These are phyloP conservation scores for Limosa lapponica DNA, from an alignment of 2,797 vertebrate species.

Conservation along the genomic window DNA sequence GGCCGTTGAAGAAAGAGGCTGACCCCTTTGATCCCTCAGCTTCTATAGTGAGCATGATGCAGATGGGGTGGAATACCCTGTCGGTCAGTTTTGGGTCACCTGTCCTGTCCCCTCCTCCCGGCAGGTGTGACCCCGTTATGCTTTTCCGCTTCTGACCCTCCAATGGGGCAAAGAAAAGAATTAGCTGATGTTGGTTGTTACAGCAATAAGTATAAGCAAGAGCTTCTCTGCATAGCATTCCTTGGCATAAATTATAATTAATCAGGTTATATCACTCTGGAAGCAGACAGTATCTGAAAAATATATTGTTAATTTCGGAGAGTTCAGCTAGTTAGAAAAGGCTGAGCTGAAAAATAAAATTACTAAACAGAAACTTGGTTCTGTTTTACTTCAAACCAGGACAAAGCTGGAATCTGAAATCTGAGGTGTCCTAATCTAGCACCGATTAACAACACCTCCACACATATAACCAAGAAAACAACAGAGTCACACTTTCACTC, in stretches of 20 bases:
- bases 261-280: neutral
- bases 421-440: neutral
- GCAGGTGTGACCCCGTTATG: neutral
- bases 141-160: neutral
- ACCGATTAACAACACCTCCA: neutral
- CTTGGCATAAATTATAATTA: neutral
- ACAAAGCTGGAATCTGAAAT: neutral
- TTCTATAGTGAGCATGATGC: too few species aligned
- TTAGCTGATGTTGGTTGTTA: neutral
- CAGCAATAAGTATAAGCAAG: neutral
- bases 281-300: neutral
- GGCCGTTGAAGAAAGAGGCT: neutral
- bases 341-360: neutral
- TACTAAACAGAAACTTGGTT: neutral
- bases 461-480: neutral
- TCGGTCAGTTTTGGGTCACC: neutral
- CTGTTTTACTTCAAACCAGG: neutral
- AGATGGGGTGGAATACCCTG: neutral
- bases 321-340: neutral
- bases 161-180: neutral
- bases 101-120: neutral
- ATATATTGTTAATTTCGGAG: neutral
- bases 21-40: neutral
- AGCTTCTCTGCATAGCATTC: neutral
- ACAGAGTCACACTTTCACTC: neutral